Conservation (phyloP, 1,140 invertebrate genomes). For the Aplysia californica region DNA sequence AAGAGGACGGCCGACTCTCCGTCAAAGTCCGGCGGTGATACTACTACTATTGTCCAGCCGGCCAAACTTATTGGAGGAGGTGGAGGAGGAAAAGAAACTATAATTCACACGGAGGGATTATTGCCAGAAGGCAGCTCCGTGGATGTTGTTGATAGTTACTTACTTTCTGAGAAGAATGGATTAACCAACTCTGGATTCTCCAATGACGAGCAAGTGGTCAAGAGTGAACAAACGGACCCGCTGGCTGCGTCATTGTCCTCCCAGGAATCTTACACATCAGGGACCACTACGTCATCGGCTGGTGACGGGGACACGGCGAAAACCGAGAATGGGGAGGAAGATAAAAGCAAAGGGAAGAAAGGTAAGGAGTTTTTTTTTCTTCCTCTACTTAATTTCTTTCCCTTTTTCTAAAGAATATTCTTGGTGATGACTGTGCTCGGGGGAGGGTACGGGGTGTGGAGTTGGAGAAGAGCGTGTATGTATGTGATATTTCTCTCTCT, state of each 20-base stretch:
- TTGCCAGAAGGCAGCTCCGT: neutral
- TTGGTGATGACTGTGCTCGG: too few relatives aligned
- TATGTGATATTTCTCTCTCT: neutral
- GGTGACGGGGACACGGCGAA: neutral
- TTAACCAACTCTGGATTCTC: neutral
- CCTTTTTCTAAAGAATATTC: neutral
- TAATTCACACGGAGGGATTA: too few relatives aligned
- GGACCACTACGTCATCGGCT: neutral
- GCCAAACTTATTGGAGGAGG: too few relatives aligned
- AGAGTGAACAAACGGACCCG: neutral
- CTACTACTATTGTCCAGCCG: too few relatives aligned
- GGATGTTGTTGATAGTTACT: neutral
- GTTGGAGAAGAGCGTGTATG: neutral
- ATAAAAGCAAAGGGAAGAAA: neutral
- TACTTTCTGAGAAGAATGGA: neutral
- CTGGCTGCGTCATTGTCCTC: neutral
- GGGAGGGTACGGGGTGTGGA: neutral
- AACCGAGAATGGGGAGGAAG: neutral
- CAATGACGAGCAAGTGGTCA: conserved; percentile 7
- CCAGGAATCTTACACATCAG: neutral
- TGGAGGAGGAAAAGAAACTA: too few relatives aligned
- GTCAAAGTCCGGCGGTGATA: too few relatives aligned
- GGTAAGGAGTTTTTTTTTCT: conserved; percentile 4
- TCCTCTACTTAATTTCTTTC: neutral
- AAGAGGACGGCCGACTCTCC: conserved; percentile 9